These are phyloP conservation scores for Ailuropoda melanoleuca DNA, from an alignment of 2,113 vertebrate genomes.

Conservation along the genomic window DNA sequence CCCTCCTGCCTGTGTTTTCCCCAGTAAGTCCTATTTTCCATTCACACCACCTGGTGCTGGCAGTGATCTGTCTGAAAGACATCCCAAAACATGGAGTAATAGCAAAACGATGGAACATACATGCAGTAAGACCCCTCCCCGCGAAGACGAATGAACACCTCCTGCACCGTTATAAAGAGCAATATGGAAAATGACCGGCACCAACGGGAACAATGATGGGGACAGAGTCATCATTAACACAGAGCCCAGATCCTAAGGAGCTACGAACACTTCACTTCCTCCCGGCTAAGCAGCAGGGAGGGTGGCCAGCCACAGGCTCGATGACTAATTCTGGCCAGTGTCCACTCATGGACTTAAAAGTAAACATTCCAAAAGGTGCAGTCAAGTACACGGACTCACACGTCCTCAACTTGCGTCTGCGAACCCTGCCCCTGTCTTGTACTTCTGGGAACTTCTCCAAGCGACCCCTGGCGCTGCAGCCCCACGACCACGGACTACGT, in stretches of 20 bases:
- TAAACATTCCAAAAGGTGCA: not conserved
- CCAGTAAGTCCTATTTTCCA: not conserved
- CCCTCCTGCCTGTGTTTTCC: not conserved
- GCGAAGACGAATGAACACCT: not conserved
- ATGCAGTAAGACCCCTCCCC: not conserved
- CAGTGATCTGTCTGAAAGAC: not conserved
- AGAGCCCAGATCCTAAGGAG: not conserved
- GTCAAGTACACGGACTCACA: not conserved
- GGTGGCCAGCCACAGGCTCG: not conserved
- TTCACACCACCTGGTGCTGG: not conserved
- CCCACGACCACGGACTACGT: too few relatives aligned
- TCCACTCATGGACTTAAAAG: not conserved
- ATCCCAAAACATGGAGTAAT: not conserved
- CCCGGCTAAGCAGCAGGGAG: too few relatives aligned
- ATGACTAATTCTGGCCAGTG: accelerated
- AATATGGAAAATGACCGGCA: not conserved
- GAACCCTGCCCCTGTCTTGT: not conserved
- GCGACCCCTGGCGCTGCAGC: too few relatives aligned
- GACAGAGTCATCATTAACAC: not conserved
- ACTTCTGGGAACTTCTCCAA: too few relatives aligned
- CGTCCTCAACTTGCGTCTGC: accelerated
- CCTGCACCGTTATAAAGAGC: not conserved
- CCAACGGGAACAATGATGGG: not conserved
- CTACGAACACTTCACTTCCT: not conserved
- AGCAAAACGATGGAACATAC: not conserved